Conservation (phyloP, 2,113 vertebrate species). For the Globicephala melas region DNA sequence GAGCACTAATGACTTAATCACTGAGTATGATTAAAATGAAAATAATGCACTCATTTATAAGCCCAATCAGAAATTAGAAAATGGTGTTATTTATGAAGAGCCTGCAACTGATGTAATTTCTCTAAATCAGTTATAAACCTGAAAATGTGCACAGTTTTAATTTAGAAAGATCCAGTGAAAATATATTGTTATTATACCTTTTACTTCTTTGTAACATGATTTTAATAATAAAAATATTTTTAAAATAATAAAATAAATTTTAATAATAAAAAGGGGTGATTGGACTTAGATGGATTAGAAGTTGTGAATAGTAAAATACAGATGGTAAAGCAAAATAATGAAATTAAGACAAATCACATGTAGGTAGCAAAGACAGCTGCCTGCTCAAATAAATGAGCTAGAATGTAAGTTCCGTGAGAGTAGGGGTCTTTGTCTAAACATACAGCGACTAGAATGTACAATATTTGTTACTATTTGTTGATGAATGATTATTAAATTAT, state of each 20-base stretch:
- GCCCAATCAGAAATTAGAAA: not conserved
- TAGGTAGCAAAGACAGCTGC: not conserved
- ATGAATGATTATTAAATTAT: not conserved
- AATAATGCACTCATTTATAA: not conserved
- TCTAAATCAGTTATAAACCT: not conserved
- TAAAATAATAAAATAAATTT: no score
- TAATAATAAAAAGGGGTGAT: not conserved
- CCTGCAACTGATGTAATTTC: not conserved
- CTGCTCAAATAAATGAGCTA: not conserved
- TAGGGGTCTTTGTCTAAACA: not conserved
- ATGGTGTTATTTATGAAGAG: not conserved
- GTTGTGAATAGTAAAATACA: not conserved
- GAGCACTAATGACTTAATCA: not conserved
- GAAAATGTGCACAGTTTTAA: not conserved
- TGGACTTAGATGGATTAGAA: not conserved
- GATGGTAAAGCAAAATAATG: not conserved
- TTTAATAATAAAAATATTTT: not conserved
- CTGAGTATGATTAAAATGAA: not conserved
- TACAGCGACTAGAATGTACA: not conserved
- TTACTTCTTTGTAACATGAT: not conserved
- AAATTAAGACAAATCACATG: not conserved
- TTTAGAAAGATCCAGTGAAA: not conserved
- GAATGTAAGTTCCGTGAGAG: not conserved
- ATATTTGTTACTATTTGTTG: no score
- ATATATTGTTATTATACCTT: not conserved